Conservation (phyloP, 1,140 invertebrate species). For the Drosophila elegans region DNA sequence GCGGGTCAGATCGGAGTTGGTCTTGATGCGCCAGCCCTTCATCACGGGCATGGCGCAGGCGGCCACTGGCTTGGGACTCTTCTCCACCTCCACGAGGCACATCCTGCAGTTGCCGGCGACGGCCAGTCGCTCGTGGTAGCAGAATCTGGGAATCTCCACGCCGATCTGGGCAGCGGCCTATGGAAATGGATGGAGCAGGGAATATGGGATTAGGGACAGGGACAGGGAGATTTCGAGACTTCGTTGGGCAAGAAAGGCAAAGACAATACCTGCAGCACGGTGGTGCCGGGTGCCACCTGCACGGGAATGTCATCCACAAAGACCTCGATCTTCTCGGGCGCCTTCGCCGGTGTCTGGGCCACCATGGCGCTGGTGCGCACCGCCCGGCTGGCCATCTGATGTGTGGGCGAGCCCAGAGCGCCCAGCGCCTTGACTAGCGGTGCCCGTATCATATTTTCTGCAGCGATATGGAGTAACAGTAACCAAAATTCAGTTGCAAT, state of each 20-base stretch:
- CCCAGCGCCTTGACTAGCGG: constrained; percentile 83
- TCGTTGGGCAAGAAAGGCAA: accelerated
- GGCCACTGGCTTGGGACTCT: constrained; percentile 96
- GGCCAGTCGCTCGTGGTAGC: constrained; percentile 99
- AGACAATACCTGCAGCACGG: constrained; percentile 94
- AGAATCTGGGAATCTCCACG: constrained; percentile 99
- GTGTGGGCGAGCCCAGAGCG: constrained; percentile 81
- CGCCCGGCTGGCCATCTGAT: constrained; percentile 78
- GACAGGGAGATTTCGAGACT: no score
- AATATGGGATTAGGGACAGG: not conserved
- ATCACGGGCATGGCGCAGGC: constrained; percentile 99
- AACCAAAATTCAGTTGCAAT: constrained; percentile 36
- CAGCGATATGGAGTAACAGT: constrained; percentile 38
- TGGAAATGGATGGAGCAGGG: not conserved
- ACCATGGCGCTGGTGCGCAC: constrained; percentile 83
- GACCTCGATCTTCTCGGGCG: constrained; percentile 95
- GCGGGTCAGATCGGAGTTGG: constrained; percentile 97
- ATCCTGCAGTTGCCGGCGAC: constrained; percentile 99
- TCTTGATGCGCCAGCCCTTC: constrained; percentile 98
- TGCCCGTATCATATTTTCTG: constrained; percentile 84
- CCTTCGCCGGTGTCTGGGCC: constrained; percentile 85
- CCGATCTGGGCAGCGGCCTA: constrained; percentile 97
- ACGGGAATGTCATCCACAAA: constrained; percentile 99
- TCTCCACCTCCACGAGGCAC: constrained; percentile 99
- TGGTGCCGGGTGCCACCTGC: constrained; percentile 97